Base-by-base conservation (phyloP, 2,113 vertebrate genomes). In the Mastomys coucha region DNA sequence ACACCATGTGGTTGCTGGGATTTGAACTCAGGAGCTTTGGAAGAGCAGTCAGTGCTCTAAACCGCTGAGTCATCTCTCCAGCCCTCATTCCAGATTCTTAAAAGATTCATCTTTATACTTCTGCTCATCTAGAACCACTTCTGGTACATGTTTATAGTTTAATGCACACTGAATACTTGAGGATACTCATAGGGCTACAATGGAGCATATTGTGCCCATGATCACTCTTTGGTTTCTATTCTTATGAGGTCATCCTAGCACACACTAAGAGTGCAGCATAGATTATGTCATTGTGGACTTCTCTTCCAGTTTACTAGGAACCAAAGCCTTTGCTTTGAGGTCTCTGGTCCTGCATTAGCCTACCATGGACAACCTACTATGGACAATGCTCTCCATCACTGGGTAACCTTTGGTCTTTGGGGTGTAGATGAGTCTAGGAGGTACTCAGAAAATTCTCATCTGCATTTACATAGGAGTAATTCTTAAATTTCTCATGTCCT, bases 381-480 rank as follows among this genome's bases (percentile, higher is more conserved):
- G 95, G 92, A 28, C 51, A 82, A 82, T 49, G 93, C 87, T 82
- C 93, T 96, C 0, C 73, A 49, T 39, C 95, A 91, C 88, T 97
- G 95, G 31, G 28, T 93, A 72, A 56, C 53, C 31, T 12, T 95
- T n/a, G 94, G 65, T 77, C 91, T 98, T 60, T 63, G 95, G 2
- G 67, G 67, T 96, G 33, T 94, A 96, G 94, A 95, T 98, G 91
- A 91, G 49, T 56, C 24, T 88, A 75, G 14, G 36, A 19, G 8
- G 22, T 58, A 72, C 4, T 19, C 10, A 45, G 56, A 2, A 9
- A 33, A 63, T 69, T 78, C 1, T 33, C 78, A 20, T 8, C 24
- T 95, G 39, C 4, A 58, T 86, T 49, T 42, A 51, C 14, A 16
- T 89, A 0, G 88, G 16, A 1, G 9, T 12, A 11, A 4, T 39